Percentiles rank a stretch among this genome's conserved stretches.
phyloP scores from a whole-genome alignment of 2,888 invertebrate species.

The Mythimna impura region DNA sequence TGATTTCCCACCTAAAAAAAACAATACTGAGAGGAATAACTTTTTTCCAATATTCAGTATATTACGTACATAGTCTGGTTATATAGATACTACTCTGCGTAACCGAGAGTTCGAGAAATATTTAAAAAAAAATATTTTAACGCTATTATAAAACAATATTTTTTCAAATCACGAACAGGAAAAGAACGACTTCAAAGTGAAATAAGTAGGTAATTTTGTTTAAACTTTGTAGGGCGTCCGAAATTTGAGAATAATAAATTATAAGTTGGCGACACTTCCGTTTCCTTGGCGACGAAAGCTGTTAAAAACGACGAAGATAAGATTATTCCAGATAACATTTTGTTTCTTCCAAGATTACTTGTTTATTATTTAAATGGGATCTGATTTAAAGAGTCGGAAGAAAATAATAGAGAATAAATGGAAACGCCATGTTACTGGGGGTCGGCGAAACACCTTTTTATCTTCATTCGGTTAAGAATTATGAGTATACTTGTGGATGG shows the following conservation, averaged over 20 bases:
- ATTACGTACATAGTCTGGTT: no score
- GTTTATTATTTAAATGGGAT: slow-evolving; percentile 38
- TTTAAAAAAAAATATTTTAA: no score
- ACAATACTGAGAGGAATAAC: no score
- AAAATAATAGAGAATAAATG: background rate
- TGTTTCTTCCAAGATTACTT: slow-evolving; percentile 47
- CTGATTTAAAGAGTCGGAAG: background rate
- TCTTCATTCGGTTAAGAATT: no score
- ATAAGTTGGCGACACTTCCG: slow-evolving; percentile 43
- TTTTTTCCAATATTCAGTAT: no score
- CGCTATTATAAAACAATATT: background rate
- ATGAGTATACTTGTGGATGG: no score
- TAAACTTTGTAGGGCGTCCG: slow-evolving; percentile 19
- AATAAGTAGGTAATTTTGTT: slow-evolving; percentile 18
- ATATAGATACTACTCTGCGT: no score
- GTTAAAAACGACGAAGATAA: slow-evolving; percentile 43
- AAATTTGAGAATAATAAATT: slow-evolving; percentile 53
- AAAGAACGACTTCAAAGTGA: slow-evolving; percentile 11
- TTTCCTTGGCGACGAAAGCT: slow-evolving; percentile 31
- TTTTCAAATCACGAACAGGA: slow-evolving; percentile 18
- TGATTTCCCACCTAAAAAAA: no score
- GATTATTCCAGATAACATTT: slow-evolving; percentile 52
- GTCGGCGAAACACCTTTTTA: no score
- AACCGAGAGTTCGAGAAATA: no score
- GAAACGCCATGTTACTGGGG: background rate